Evolutionary conservation across 2,888 invertebrate genomes (phyloP).

Genomic region (Euplagia quadripunctaria): DNA sequence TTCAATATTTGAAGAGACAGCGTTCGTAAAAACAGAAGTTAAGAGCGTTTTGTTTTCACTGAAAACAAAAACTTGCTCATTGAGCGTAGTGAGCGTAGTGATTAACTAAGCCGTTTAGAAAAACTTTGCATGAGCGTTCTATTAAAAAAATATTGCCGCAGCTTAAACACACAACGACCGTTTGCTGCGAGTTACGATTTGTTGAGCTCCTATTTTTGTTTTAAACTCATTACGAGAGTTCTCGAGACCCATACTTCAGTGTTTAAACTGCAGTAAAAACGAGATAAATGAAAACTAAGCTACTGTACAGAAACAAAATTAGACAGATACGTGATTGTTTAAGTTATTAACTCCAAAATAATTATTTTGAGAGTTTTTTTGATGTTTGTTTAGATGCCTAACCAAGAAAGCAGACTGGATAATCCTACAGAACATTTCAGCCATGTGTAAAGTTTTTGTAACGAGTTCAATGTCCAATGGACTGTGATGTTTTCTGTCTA

Average conservation of each 20-base stretch:
- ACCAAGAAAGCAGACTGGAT: not conserved
- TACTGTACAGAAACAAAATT: not conserved
- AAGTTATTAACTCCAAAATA: not conserved
- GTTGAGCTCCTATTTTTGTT: conserved; percentile 9
- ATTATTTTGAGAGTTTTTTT: not conserved
- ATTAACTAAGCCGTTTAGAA: conserved; percentile 47
- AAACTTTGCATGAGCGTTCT: conserved; percentile 46
- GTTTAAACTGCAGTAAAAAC: not conserved
- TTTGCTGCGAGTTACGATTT: conserved; percentile 6
- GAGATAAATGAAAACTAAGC: not conserved
- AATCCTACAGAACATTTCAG: not conserved
- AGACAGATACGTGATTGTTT: not conserved
- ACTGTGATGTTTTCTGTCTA: not conserved
- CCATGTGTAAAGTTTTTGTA: no score
- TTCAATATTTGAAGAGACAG: conserved; percentile 71
- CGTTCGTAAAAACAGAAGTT: conserved; percentile 82
- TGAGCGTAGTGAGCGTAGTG: conserved; percentile 40
- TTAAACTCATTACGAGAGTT: conserved; percentile 13
- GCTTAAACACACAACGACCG: conserved; percentile 8
- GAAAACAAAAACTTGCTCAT: conserved; percentile 73
- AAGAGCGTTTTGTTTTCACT: conserved; percentile 78
- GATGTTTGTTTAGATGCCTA: not conserved
- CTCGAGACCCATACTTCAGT: not conserved
- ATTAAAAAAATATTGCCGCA: conserved; percentile 45
- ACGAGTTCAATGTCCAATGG: no score